Percentiles rank a stretch among this genome's conserved stretches.
Conservation (phyloP, 2,797 vertebrate genomes). For the Anguilla marmorata region DNA sequence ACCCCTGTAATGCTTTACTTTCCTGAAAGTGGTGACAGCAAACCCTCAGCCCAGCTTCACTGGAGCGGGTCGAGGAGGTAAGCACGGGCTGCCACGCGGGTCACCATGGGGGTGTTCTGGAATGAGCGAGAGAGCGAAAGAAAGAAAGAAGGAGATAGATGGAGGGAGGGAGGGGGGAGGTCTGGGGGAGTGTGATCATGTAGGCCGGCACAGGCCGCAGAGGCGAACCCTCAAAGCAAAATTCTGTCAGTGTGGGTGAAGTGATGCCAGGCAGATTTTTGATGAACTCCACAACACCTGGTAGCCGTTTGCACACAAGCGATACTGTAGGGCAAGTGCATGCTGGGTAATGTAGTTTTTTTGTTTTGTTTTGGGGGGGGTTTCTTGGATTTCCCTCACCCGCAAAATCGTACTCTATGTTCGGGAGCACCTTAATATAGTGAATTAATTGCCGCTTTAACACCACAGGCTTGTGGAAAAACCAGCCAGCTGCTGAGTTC, state of each 20-base stretch:
- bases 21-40: slow-evolving; percentile 44
- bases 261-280: slow-evolving; percentile 12
- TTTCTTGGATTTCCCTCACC: not conserved
- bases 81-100: slow-evolving; percentile 31
- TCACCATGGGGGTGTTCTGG: slow-evolving; percentile 7
- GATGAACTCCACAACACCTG: not conserved
- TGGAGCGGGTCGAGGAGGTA: slow-evolving; percentile 49
- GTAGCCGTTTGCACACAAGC: not conserved
- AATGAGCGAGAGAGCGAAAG: not conserved
- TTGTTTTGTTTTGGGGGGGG: not conserved
- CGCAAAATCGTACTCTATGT: not conserved
- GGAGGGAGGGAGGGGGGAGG: not conserved
- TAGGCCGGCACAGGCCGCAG: not conserved
- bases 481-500: not conserved
- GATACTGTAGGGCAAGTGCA: not conserved
- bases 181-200: slow-evolving; percentile 28
- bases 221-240: not conserved
- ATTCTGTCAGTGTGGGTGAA: not conserved
- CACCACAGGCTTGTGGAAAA: not conserved
- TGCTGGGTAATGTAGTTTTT: not conserved
- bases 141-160: too few relatives aligned
- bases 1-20: slow-evolving; percentile 47
- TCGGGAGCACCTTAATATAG: not conserved
- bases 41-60: slow-evolving; percentile 45
- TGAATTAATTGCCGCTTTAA: not conserved